A percentile compares a stretch with the other conserved stretches of the same genome.
phyloP scores from a whole-genome alignment of 2,888 invertebrate genomes.

The Pseudococcus viburni region DNA sequence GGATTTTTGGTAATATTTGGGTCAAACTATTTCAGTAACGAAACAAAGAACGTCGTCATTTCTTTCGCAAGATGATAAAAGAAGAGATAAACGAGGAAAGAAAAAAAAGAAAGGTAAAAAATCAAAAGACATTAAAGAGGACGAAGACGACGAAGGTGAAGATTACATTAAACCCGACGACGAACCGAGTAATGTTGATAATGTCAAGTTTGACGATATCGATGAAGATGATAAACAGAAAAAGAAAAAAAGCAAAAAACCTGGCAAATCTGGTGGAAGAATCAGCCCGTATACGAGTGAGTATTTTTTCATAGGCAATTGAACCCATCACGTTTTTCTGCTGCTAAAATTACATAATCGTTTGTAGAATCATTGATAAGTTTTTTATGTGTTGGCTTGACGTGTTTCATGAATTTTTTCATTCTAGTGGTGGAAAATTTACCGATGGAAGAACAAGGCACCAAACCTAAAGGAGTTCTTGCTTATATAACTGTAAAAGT shows the following conservation, averaged over 20 bases:
- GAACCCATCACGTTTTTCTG: not conserved
- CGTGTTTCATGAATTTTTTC: not conserved
- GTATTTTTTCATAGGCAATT: not conserved
- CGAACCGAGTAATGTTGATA: not conserved
- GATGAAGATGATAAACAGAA: constrained; percentile 49
- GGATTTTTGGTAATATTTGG: constrained; percentile 56
- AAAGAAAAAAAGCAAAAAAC: constrained; percentile 50
- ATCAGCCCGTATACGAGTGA: constrained; percentile 61
- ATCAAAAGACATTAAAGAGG: constrained; percentile 69
- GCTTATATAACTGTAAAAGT: constrained; percentile 60
- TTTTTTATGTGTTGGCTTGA: not conserved
- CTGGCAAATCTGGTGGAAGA: constrained; percentile 51
- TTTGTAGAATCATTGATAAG: not conserved
- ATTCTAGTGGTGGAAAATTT: constrained; percentile 68
- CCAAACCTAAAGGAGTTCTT: not conserved
- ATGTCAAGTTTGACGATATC: constrained; percentile 31
- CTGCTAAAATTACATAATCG: not conserved
- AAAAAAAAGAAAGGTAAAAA: constrained; percentile 70
- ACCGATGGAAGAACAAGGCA: constrained; percentile 67
- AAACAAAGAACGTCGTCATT: constrained; percentile 65
- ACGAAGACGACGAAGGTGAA: constrained; percentile 68
- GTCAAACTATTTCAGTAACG: constrained; percentile 58
- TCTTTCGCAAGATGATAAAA: constrained; percentile 69
- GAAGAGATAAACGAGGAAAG: constrained; percentile 71
- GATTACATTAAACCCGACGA: constrained; percentile 39